Evolutionary conservation across 2,113 vertebrate genomes (phyloP).

Genomic region (Petroica traversi): DNA sequence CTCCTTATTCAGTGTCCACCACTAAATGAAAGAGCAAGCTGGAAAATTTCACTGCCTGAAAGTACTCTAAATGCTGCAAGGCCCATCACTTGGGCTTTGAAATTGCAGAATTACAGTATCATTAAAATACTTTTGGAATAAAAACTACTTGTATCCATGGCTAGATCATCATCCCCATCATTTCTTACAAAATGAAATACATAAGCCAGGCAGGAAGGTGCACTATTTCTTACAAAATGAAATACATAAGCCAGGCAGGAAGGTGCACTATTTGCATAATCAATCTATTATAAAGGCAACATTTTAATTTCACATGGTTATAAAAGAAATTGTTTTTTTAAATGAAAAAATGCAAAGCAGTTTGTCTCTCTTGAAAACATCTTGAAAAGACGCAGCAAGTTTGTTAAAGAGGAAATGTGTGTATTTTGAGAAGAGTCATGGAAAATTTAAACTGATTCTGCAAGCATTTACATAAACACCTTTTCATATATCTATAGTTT

Average conservation of each 20-base stretch:
- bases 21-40: not conserved
- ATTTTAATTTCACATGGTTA: not conserved
- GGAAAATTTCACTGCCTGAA: not conserved
- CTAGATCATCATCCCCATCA: not conserved
- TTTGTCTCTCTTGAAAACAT: not conserved
- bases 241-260: not conserved
- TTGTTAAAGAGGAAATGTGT: not conserved
- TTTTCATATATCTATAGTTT: not conserved
- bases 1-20: slow-evolving; percentile 22
- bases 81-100: not conserved
- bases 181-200: not conserved
- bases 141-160: not conserved
- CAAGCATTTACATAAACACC: not conserved
- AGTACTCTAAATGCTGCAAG: not conserved
- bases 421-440: not conserved
- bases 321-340: not conserved
- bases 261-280: not conserved
- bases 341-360: not conserved
- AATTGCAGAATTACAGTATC: not conserved
- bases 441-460: not conserved
- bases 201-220: not conserved
- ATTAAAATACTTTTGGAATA: not conserved
- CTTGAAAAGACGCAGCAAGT: not conserved
- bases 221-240: not conserved
- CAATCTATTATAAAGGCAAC: not conserved